These are phyloP conservation scores for Notarius lentiginosus DNA, from an alignment of 2,113 vertebrate species.

Conservation along the genomic window DNA sequence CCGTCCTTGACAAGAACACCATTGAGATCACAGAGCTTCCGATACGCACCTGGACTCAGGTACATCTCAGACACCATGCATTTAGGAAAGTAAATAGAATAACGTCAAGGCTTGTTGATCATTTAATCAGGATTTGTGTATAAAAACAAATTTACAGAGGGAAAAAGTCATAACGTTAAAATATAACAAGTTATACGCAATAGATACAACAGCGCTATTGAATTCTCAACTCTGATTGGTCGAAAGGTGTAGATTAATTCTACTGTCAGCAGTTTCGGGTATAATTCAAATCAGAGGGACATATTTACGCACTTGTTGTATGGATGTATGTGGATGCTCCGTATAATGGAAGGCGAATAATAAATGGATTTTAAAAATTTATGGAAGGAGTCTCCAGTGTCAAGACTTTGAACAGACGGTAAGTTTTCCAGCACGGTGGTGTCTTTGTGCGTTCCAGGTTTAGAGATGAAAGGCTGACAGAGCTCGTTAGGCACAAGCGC, in stretches of 20 bases:
- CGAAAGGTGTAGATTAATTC: neutral
- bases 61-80: constrained; percentile 52
- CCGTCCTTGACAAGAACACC: constrained; percentile 91
- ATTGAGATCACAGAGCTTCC: constrained; percentile 98
- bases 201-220: neutral
- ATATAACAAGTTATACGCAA: neutral
- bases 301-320: too few species aligned
- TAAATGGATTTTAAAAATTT: too few species aligned
- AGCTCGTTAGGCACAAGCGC: too few species aligned
- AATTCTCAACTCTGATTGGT: neutral
- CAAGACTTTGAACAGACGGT: too few species aligned
- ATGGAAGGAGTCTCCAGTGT: too few species aligned
- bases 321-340: too few species aligned
- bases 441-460: neutral
- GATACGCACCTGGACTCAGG: constrained; percentile 98
- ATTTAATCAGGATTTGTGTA: neutral
- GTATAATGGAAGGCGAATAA: too few species aligned
- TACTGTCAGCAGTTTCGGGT: neutral
- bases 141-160: neutral
- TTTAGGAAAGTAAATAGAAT: neutral
- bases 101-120: neutral
- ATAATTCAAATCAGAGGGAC: neutral
- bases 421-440: neutral
- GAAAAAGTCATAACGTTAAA: neutral
- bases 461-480: too few species aligned